Evolutionary conservation across 2,113 vertebrate genomes (phyloP), one percentile per base, ranked within the genome.

Genomic region (Nothoprocta perdicaria): DNA sequence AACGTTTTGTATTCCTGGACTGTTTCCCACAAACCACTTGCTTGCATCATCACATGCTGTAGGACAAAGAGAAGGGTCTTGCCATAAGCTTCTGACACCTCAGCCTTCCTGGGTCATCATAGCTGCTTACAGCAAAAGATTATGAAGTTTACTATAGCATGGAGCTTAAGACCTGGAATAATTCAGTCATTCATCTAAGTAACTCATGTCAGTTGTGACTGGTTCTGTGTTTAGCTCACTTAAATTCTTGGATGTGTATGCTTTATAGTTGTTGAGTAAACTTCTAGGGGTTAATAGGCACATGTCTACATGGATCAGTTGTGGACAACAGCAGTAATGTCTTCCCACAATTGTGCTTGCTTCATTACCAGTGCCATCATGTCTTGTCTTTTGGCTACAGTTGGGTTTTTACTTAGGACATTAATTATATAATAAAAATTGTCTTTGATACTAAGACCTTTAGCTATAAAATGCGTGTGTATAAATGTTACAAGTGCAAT

Each of bases 321-420:
- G 22, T 77, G 60, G n/a, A 52, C 55, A 58, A 33, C 26, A 69
- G 4, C 1, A 1, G 17, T 3, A 69, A 52, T 0, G 1, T 23
- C 13, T 3, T 80, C 6, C 84, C 15, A 31, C 48, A 71, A 2
- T 4, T 57, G 15, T 0, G 0, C 9, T 78, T 80, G 38, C 33
- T 13, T 6, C 0, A 0, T 76, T 43, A 29, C 14, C 0, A 0
- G 33, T 62, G 43, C 63, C 35, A 41, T 82, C 4, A 3, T 0
- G 0, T 40, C 22, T 50, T 35, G 7, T 50, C 45, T 82, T 86
- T 79, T 74, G 29, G 8, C 46, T 60, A 16, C 8, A 66, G 10
- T 22, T 79, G 43, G 7, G 29, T 35, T 73, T 4, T 1, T 82
- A 16, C 31, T 83, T 80, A 9, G 10, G 22, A 12, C 33, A 80